phyloP scores from a whole-genome alignment of 1,140 invertebrate species.

The Littorina saxatilis region DNA sequence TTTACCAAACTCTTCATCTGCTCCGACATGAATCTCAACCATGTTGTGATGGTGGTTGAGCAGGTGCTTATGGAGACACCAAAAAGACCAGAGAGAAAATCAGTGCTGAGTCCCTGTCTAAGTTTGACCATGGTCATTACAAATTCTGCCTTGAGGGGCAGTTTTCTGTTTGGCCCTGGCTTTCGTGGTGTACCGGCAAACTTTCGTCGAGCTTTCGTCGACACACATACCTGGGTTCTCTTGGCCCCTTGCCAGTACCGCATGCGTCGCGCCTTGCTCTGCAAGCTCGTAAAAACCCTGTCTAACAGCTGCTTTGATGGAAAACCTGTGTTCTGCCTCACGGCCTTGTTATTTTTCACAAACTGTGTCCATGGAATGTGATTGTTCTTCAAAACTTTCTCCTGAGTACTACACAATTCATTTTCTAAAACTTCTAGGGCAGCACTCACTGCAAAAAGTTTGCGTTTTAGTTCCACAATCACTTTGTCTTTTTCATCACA shows the following conservation, averaged over 20 bases:
- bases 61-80: background rate
- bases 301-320: background rate
- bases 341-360: background rate
- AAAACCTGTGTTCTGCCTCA: background rate
- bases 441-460: background rate
- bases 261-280: background rate
- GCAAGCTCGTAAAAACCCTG: background rate
- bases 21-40: background rate
- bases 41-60: background rate
- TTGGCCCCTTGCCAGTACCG: background rate
- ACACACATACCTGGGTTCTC: background rate
- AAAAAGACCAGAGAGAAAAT: background rate
- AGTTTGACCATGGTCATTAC: background rate
- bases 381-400: background rate
- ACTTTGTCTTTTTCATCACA: background rate
- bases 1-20: background rate
- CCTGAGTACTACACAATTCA: background rate
- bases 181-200: background rate
- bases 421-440: too few species aligned
- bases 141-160: too few species aligned
- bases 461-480: background rate
- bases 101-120: background rate
- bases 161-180: background rate
- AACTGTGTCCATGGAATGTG: background rate
- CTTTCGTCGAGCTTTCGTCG: background rate